A percentile compares a stretch with the other conserved stretches of the same genome.
Conservation (phyloP, 2,888 invertebrate genomes). For the Lycaena phlaeas region DNA sequence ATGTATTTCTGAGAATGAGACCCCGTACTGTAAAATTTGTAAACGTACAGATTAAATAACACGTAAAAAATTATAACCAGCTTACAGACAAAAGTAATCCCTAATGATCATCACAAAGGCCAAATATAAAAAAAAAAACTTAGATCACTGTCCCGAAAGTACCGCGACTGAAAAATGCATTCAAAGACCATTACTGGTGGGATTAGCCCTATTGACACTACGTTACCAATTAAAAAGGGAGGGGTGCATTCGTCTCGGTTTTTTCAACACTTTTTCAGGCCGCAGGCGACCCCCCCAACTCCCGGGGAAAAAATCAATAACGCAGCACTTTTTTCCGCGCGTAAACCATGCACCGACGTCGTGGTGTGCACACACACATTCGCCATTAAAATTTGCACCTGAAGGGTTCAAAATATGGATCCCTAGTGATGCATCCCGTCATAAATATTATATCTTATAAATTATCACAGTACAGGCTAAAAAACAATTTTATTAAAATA, state of each 20-base stretch:
- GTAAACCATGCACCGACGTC: conserved; percentile 73
- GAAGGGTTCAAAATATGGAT: neutral
- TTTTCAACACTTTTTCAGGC: conserved; percentile 73
- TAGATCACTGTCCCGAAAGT: conserved; percentile 6
- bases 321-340: conserved; percentile 75
- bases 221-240: conserved; percentile 73
- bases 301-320: conserved; percentile 72
- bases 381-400: conserved; percentile 52
- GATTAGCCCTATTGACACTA: conserved; percentile 73
- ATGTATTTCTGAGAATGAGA: no score
- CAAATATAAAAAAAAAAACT: neutral
- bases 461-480: no score
- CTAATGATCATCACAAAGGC: neutral
- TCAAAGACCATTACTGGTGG: conserved; percentile 58
- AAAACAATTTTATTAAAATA: no score
- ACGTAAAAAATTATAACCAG: no score
- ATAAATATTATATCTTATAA: no score
- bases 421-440: conserved; percentile 3
- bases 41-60: no score
- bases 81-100: neutral
- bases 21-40: no score
- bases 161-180: conserved; percentile 64
- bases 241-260: conserved; percentile 72
- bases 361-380: conserved; percentile 48
- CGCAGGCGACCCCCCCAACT: conserved; percentile 50